Evolutionary conservation across 1,140 invertebrate genomes (phyloP), one percentile per base, ranked within the genome.

Genomic region (Lucilia cuprina): DNA sequence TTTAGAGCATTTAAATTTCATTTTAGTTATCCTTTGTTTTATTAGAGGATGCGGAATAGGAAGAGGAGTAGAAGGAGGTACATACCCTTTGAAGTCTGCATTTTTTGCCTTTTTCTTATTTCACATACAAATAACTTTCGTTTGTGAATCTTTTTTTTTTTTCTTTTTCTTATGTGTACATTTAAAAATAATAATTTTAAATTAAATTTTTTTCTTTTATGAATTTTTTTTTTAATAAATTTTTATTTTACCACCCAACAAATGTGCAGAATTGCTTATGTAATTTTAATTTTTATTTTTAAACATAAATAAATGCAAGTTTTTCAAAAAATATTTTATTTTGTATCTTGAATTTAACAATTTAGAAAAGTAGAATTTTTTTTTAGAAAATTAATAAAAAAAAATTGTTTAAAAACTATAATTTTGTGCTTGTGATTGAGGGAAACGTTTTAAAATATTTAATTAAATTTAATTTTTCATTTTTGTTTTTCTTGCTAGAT

Each of bases 251-350:
- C 65, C 65, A 70, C n/a, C 65, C 65, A 21, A 70, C 65, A 70
- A 70, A 55, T 9, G 21, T 21, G 10, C n/a, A 21, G n/a, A 80
- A 80, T 80, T 80, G 77, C 77, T 80, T 80, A 80, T 80, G 77
- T 80, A 80, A 80, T 80, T 80, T 80, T 50, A 41, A 41, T 47
- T 21, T 21, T 49, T 47, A 35, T 77, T 77, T 77, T 77, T 77
- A 77, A 77, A 47, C 77, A 80, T 80, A 80, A 80, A 80, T 80
- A 80, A 80, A 80, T 80, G 77, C 77, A 80, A 49, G 47, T 80
- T 49, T 80, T 80, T 80, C 77, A 80, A 80, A 80, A 80, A 30
- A 30, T 3, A 30, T 30, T 30, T 80, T 41, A 50, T 80, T 80
- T 80, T 80, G 10, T n/a, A n/a, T 41, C 25, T 9, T 70, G 65